Evolutionary conservation across 2,888 invertebrate species (phyloP).

Genomic region (Amiota minor): DNA sequence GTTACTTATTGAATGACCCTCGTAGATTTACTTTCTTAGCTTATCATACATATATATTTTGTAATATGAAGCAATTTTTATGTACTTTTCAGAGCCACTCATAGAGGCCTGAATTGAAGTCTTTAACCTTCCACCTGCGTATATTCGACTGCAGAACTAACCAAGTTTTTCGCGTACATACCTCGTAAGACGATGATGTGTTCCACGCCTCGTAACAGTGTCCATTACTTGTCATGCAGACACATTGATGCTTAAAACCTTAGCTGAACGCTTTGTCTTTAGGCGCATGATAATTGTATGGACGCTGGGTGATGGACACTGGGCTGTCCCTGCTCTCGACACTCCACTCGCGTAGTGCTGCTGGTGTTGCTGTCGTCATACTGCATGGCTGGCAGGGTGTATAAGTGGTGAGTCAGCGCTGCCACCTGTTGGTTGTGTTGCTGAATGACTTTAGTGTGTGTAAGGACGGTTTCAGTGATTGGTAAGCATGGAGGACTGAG

Average conservation of each 20-base stretch:
- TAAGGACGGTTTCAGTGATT: conserved; percentile 71
- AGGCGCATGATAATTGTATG: conserved; percentile 71
- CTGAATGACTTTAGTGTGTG: conserved; percentile 71
- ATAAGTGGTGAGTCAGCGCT: conserved; percentile 50
- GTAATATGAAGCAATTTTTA: conserved; percentile 27
- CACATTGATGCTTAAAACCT: conserved; percentile 39
- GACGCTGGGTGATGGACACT: conserved; percentile 63
- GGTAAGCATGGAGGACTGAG: conserved; percentile 48
- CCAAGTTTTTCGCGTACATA: conserved; percentile 66
- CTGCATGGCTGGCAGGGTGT: conserved; percentile 61
- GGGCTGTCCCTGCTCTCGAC: too few relatives aligned
- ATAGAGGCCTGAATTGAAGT: conserved; percentile 3
- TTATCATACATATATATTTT: not conserved
- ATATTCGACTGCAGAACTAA: conserved; percentile 60
- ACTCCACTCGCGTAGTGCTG: conserved; percentile 41
- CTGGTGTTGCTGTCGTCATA: conserved; percentile 49
- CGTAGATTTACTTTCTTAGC: not conserved
- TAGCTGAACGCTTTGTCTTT: conserved; percentile 45
- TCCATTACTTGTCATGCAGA: conserved; percentile 8
- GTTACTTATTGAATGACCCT: too few relatives aligned
- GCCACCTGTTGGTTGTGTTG: conserved; percentile 39
- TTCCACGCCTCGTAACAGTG: conserved; percentile 21
- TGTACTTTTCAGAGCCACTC: not conserved
- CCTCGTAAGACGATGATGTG: conserved; percentile 54
- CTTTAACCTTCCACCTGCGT: conserved; percentile 58